Conservation (phyloP, 2,113 vertebrate genomes). For the Amazona vittata region DNA sequence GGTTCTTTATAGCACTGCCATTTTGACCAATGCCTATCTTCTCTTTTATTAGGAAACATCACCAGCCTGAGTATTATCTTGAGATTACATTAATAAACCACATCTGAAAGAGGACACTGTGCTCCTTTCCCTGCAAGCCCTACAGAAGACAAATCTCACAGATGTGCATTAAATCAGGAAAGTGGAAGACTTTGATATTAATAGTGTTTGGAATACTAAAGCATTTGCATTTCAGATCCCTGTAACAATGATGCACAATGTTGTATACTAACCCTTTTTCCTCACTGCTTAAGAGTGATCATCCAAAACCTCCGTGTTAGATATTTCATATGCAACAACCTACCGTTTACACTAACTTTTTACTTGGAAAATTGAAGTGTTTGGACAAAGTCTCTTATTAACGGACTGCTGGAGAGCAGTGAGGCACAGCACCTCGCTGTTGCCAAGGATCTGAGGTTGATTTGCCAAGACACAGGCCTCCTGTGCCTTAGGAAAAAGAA, state of each 20-base stretch:
- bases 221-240: not conserved
- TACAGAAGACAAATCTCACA: not conserved
- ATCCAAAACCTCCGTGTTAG: not conserved
- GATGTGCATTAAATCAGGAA: not conserved
- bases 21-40: not conserved
- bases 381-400: not conserved
- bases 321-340: not conserved
- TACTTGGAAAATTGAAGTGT: rapidly evolving
- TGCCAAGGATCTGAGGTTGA: rapidly evolving
- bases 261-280: not conserved
- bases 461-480: rapidly evolving
- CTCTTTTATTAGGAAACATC: not conserved
- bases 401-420: not conserved
- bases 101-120: not conserved
- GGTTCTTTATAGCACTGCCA: not conserved
- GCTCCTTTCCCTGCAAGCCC: not conserved
- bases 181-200: not conserved
- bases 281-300: not conserved
- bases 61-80: rapidly evolving
- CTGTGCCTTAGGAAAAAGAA: not conserved
- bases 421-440: rapidly evolving
- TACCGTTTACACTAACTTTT: not conserved
- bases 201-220: not conserved
- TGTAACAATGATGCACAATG: rapidly evolving
- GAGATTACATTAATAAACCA: not conserved